phyloP scores from a whole-genome alignment of 2,113 vertebrate species.

The Grus americana region DNA sequence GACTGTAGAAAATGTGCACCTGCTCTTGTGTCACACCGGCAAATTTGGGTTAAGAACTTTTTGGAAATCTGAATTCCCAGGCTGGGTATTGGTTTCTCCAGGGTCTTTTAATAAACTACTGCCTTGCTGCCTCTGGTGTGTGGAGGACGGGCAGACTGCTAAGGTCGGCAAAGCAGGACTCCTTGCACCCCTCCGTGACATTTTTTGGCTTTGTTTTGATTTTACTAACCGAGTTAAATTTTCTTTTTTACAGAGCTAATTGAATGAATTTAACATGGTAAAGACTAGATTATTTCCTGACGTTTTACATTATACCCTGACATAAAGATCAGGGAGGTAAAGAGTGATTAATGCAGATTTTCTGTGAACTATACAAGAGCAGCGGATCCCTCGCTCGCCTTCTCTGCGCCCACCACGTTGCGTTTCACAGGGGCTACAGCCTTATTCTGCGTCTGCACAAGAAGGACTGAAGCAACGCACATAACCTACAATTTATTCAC shows the following conservation, averaged over 20 bases:
- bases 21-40: neutral
- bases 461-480: neutral
- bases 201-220: neutral
- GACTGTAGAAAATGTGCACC: neutral
- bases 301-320: neutral
- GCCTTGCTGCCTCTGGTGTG: neutral
- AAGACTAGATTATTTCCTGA: neutral
- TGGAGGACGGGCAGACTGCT: neutral
- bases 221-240: neutral
- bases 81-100: neutral
- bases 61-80: neutral
- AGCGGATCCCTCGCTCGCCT: neutral
- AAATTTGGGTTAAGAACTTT: neutral
- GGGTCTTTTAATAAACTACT: neutral
- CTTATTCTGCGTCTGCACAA: neutral
- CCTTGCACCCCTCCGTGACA: accelerated
- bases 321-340: neutral
- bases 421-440: accelerated
- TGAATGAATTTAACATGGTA: neutral
- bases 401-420: neutral
- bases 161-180: neutral
- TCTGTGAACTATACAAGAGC: neutral
- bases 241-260: neutral
- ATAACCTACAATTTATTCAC: neutral
- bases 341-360: neutral